These are phyloP conservation scores for Plodia interpunctella DNA, from an alignment of 1,140 invertebrate genomes.

Conservation along the genomic window DNA sequence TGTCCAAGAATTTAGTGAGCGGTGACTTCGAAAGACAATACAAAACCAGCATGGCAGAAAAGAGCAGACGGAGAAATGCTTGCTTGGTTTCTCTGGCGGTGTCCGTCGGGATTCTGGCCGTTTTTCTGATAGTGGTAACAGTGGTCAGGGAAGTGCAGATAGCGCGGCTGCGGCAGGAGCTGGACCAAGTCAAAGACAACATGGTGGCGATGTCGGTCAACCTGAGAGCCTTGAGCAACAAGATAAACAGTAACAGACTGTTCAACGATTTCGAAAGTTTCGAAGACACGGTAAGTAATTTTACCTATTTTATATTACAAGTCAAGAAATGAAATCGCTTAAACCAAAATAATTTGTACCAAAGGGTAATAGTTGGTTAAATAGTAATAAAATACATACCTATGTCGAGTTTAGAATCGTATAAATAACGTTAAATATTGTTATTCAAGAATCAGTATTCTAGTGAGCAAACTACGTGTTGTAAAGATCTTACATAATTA, in stretches of 20 bases:
- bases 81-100: constrained; percentile 39
- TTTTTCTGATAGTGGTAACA: constrained; percentile 50
- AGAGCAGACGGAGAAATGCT: constrained; percentile 28
- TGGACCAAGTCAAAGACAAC: constrained; percentile 54
- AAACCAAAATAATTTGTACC: too few species aligned
- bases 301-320: constrained; percentile 7
- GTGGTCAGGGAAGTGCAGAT: constrained; percentile 53
- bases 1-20: constrained; percentile 65
- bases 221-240: constrained; percentile 51
- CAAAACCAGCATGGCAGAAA: constrained; percentile 34
- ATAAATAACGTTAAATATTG: not conserved
- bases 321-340: not conserved
- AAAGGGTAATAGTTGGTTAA: too few species aligned
- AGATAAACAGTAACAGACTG: constrained; percentile 49
- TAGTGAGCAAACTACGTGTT: constrained; percentile 6
- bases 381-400: too few species aligned
- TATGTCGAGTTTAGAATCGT: too few species aligned
- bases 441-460: constrained; percentile 8
- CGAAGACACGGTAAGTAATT: constrained; percentile 60
- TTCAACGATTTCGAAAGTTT: constrained; percentile 58
- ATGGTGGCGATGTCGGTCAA: constrained; percentile 55
- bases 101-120: constrained; percentile 31
- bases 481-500: constrained; percentile 20
- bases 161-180: constrained; percentile 41
- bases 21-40: constrained; percentile 65